Evolutionary conservation across 2,113 vertebrate species (phyloP), one percentile per base, ranked within the genome.

Genomic region (Catharus bicknelli): DNA sequence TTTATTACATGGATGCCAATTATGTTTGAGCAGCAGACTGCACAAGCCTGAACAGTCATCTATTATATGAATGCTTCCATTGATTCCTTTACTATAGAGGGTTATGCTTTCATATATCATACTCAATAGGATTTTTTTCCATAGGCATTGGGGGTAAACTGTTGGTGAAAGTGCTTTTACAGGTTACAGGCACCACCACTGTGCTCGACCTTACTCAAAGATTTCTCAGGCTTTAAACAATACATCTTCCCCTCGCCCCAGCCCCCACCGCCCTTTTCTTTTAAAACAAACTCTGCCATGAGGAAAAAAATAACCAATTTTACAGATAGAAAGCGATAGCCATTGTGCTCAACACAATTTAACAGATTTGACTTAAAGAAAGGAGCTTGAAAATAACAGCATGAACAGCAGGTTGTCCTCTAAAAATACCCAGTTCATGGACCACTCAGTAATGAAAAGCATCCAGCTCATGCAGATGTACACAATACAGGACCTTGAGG

Each of bases 101-200:
- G 73, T 91, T 96, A 83, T 93, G 83, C 53, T 79, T 95, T 95
- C 94, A 94, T 96, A 93, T 90, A 96, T 97, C 95, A 93, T 42
- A 59, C 53, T 90, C 82, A 95, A 95, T 66, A 87, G 90, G 77
- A 86, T 91, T 92, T 90, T 69, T 87, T 96, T 92, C 77, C 70
- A 88, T 54, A 86, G 92, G 73, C 70, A 47, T 7, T 34, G 54
- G 29, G 68, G 84, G 53, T 95, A 95, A 96, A 93, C 79, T 85
- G 84, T 75, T 84, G 50, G 57, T 79, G 62, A 90, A 92, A 95
- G 45, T 13, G 2, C 85, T 90, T 95, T 93, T 4, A 40, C 57
- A 66, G 66, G 77, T 90, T 91, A 93, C 54, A 86, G 70, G 74
- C 48, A 93, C 26, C 55, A 90, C 57, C 70, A 55, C 67, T 75